Base-by-base conservation (phyloP, 2,888 invertebrate genomes). In the Drosophila subquinaria region DNA sequence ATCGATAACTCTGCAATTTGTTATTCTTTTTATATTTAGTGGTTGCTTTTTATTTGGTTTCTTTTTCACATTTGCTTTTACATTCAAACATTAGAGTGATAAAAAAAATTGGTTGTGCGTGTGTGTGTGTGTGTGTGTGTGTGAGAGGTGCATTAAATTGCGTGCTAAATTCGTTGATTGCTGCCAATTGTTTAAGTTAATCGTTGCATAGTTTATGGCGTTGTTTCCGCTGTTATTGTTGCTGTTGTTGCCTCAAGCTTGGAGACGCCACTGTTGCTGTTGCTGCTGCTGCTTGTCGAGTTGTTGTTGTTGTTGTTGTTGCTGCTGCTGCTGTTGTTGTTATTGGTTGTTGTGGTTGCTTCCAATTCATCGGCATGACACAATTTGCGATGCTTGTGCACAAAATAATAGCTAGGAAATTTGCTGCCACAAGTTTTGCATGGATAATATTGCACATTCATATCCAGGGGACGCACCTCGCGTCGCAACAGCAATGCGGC, bases 331-430 rank as follows among this genome's bases (percentile, higher is more conserved):
- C 36, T 59, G 17, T 8, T 73, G 60, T 4, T 69, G 53, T 15
- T 65, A 57, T 6, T 62, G 69, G 4, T 33, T 52, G 40, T 17
- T 6, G 43, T 70, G 62, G 66, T 38, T 62, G n/a, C 17, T 33
- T 93, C 93, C 20, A 88, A 47, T 61, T 93, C 93, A 59, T 93
- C 92, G 20, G 95, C 95, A 91, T 98, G 97, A 90, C 97, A 97
- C 87, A 96, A 93, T 93, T 97, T 97, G 59, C 97, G 94, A 91
- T 98, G 98, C 90, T 98, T 98, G 92, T 98, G 97, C 27, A 97
- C 97, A 93, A 98, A 98, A 93, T 98, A 98, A 92, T 98, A 98
- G 79, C 97, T 97, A 1, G 98, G 98, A 92, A 98, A 98, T 92
- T 97, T 97, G 84, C 95, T 96, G 20, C 98, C 97, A 92, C 98